Evolutionary conservation across 2,888 invertebrate species (phyloP), one percentile per base, ranked within the genome.

Genomic region (Eurois occulta): DNA sequence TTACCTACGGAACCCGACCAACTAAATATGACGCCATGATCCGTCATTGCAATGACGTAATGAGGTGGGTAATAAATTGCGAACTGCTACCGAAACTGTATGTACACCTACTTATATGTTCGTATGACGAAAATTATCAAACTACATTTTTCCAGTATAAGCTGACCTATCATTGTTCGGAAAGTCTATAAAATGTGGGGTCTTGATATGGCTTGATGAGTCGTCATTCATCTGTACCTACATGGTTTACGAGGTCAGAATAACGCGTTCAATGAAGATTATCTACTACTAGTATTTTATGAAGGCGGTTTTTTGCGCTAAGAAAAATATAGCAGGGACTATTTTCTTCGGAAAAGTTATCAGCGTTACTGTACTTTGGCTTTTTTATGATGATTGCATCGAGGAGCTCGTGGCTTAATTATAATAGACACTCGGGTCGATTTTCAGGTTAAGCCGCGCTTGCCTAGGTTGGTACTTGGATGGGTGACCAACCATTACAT

Each of bases 191-290:
- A 2, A n/a, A 21, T 38, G 16, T 10, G n/a, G 41, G 80, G 18
- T 65, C 65, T 35, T 62, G 2, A 24, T 10, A 11, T 16, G 38
- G 13, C 52, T 55, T 38, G 28, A 52, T 55, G n/a, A 60, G 48
- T 41, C 1, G 5, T 62, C 13, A 13, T 24, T 62, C 13, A 13
- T 24, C 5, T n/a, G n/a, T 32, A 62, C n/a, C n/a, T n/a, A n/a
- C 55, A 3, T 38, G 21, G 62, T 79, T 84, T 84, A 79, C 18
- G 84, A 74, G 64, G 1, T 3, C 24, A 0, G 24, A 24, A 58
- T 66, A 55, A 82, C 38, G 16, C 46, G 46, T 46, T 65, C 52
- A 65, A 64, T 71, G 71, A 55, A 84, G 71, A 82, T 84, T 74
- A n/a, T n/a, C n/a, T n/a, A n/a, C n/a, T n/a, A n/a, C n/a, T n/a